Evolutionary conservation across 2,888 invertebrate species (phyloP), one percentile per base, ranked within the genome.

Genomic region (Hecatera dysodea): DNA sequence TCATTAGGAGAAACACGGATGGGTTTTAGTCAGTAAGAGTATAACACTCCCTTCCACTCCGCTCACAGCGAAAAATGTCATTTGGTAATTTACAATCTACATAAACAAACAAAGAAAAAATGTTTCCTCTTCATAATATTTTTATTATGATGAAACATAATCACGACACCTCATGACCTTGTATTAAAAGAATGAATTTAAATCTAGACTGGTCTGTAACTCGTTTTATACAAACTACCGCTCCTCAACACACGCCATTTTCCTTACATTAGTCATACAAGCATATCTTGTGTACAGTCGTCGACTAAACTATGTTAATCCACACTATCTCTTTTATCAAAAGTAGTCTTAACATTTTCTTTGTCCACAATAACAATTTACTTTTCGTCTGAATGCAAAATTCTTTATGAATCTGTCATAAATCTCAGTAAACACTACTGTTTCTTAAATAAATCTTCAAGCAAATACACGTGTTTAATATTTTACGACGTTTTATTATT

Each of bases 271-370:
- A 80, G 60, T 77, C 77, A 77, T 27, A 56, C 33, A 5, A 52
- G 46, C 48, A 52, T 84, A 80, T 77, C 68, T 56, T 52, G 52
- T 73, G 52, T 69, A 75, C 71, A 67, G 57, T 74, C 63, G 53
- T 66, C 56, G 24, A 44, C 63, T 72, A 61, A 71, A 78, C 67
- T 67, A 75, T 78, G 61, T 65, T 86, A 71, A 83, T 83, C 83
- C 70, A 29, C 61, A 60, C 62, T 83, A 85, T 84, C 75, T 78
- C 11, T 53, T 56, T 17, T 82, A 65, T 85, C 71, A 81, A 75
- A 71, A 56, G 67, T 72, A 64, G 78, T 50, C 67, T 82, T 79
- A 79, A 48, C 71, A 66, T 65, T 78, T 67, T 68, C 70, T 68
- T 72, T 80, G 76, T 82, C 44, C 64, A 36, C 63, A 66, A 61